These are phyloP conservation scores for Gallinago stenura DNA, from an alignment of 2,797 vertebrate species.

Conservation along the genomic window DNA sequence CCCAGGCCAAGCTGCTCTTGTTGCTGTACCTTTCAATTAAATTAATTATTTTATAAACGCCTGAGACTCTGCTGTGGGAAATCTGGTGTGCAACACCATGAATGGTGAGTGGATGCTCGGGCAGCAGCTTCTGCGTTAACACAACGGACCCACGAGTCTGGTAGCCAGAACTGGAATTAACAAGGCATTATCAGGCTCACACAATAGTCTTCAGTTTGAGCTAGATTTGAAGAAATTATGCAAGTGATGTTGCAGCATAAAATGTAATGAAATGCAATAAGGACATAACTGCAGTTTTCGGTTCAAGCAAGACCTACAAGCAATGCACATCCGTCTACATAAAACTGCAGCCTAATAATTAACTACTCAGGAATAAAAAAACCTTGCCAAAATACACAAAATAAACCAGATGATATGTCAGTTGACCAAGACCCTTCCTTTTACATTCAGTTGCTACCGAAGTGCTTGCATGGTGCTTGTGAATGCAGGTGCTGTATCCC, in stretches of 20 bases:
- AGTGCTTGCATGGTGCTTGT: neutral
- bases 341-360: neutral
- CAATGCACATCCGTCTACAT: fast-evolving
- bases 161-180: neutral
- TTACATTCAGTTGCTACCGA: fast-evolving
- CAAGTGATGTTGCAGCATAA: neutral
- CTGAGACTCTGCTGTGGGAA: neutral
- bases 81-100: neutral
- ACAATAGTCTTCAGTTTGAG: neutral
- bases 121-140: neutral
- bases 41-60: neutral
- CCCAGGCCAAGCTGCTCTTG: neutral
- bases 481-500: neutral
- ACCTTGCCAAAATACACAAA: neutral
- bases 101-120: neutral
- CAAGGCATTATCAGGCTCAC: neutral
- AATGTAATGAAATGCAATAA: neutral
- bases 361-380: neutral
- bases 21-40: neutral
- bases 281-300: neutral
- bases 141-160: neutral
- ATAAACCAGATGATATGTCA: neutral
- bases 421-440: neutral
- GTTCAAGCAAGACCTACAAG: neutral
- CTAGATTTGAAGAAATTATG: neutral